Percentiles rank a stretch among this genome's conserved stretches.
phyloP scores from a whole-genome alignment of 2,113 vertebrate genomes.

The Ptilonorhynchus violaceus region DNA sequence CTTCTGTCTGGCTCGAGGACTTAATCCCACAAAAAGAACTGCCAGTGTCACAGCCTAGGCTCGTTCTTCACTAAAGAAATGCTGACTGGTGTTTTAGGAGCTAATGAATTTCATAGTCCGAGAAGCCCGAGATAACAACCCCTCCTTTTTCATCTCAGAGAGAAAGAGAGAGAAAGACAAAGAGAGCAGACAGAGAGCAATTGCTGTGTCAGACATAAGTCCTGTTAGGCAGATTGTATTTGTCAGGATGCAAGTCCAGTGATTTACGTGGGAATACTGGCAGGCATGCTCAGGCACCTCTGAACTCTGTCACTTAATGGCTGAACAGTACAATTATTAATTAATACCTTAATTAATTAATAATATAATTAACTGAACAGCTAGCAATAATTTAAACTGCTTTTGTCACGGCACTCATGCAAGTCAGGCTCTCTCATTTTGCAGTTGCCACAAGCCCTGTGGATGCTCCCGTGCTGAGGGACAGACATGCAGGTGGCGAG shows the following conservation, averaged over 20 bases:
- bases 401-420: background rate
- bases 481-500: background rate
- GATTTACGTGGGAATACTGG: background rate
- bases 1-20: background rate
- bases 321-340: slow-evolving; percentile 25
- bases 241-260: slow-evolving; percentile 2
- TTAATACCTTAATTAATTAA: slow-evolving; percentile 40
- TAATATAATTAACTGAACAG: background rate
- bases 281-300: slow-evolving; percentile 34
- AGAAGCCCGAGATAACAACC: background rate
- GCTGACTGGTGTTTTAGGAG: background rate
- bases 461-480: background rate
- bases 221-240: background rate
- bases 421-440: background rate
- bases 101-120: slow-evolving; percentile 21
- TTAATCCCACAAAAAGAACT: background rate
- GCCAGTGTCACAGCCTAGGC: background rate
- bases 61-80: background rate
- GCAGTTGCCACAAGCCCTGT: background rate
- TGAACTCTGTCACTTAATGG: background rate
- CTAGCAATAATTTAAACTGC: background rate
- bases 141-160: slow-evolving; percentile 10
- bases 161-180: slow-evolving; percentile 62
- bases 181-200: slow-evolving; percentile 49
- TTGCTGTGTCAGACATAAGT: background rate